Conservation (phyloP, 2,113 vertebrate species). For the Salvelinus fontinalis region DNA sequence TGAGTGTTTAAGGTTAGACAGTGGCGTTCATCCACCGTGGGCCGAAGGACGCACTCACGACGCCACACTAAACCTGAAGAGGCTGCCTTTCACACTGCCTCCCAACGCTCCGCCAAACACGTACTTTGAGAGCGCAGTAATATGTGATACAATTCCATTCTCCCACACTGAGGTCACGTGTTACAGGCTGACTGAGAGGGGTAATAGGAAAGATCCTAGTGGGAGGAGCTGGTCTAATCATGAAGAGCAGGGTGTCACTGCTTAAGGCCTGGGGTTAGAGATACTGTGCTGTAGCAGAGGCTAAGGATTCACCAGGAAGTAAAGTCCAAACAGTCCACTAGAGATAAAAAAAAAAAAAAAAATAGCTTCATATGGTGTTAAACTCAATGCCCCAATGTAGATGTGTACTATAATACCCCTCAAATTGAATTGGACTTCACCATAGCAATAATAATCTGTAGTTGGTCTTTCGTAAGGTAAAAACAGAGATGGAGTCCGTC, state of each 20-base stretch:
- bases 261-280: neutral
- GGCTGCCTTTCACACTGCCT: slow-evolving; percentile 38
- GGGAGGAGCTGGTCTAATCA: neutral
- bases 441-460: neutral
- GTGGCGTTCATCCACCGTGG: neutral
- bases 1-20: neutral
- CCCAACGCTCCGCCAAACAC: slow-evolving; percentile 3
- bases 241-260: neutral
- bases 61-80: neutral
- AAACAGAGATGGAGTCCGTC: neutral
- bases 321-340: neutral
- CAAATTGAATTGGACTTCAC: neutral
- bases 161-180: slow-evolving; percentile 58
- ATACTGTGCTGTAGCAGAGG: neutral
- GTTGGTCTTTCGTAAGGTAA: neutral
- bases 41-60: neutral
- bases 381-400: neutral
- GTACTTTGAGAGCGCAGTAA: slow-evolving; percentile 43
- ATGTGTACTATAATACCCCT: neutral
- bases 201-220: slow-evolving; percentile 5
- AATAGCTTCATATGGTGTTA: neutral
- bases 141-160: slow-evolving; percentile 51
- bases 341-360: neutral
- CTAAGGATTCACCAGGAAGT: neutral
- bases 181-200: slow-evolving; percentile 47